Percentiles rank a stretch among this genome's conserved stretches.
Conservation (phyloP, 2,797 vertebrate genomes). For the Anableps anableps region DNA sequence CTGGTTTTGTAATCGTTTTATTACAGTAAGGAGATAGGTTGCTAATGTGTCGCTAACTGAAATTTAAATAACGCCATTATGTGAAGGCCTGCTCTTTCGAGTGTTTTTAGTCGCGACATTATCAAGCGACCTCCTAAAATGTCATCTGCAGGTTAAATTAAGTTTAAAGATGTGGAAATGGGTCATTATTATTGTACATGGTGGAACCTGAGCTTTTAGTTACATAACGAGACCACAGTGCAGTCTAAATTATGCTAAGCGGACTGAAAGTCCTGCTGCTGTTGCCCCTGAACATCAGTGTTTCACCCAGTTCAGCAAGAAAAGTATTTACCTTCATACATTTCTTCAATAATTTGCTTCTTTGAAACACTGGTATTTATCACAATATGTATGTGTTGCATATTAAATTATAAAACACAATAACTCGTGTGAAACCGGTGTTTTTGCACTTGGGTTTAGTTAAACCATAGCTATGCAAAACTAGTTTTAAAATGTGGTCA, state of each 20-base stretch:
- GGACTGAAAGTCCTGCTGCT: neutral
- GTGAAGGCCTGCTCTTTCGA: neutral
- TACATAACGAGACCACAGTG: constrained; percentile 47
- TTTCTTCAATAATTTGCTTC: neutral
- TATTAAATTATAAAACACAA: neutral
- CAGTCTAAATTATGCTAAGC: neutral
- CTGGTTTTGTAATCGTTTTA: neutral
- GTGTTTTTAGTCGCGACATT: neutral
- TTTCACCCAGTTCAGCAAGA: neutral
- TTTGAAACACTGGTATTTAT: neutral
- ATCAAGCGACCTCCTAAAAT: neutral
- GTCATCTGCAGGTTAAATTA: neutral
- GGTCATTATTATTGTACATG: constrained; percentile 9
- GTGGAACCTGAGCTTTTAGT: constrained; percentile 35
- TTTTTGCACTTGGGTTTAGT: neutral
- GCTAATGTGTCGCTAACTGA: constrained; percentile 12
- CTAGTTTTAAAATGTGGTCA: neutral
- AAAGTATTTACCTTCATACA: neutral
- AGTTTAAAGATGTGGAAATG: neutral
- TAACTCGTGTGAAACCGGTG: neutral
- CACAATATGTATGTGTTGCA: neutral
- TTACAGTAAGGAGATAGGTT: neutral
- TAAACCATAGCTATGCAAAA: neutral
- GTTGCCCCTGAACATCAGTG: no score
- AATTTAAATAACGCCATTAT: neutral